phyloP scores from a whole-genome alignment of 92 coral and sea anemone species.

The Epizoanthus illoricatus region DNA sequence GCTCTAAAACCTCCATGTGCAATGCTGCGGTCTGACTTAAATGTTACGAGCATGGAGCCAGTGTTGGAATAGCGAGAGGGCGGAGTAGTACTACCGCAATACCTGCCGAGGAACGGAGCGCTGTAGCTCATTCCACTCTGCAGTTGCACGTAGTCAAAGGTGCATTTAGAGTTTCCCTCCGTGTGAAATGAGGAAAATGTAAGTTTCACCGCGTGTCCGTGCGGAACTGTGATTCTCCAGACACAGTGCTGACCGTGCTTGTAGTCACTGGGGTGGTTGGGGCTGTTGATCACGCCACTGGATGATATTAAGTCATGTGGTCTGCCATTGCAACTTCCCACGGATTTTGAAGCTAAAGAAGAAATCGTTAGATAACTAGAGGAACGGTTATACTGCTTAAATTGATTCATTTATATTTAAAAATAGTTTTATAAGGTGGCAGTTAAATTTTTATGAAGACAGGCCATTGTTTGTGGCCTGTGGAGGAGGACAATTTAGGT shows the following conservation, averaged over 20 bases:
- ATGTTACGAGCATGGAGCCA: constrained; percentile 19
- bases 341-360: background rate
- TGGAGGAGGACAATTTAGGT: too few species aligned
- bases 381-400: too few species aligned
- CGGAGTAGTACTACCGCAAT: background rate
- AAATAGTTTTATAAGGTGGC: too few species aligned
- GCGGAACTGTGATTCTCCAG: constrained; percentile 19
- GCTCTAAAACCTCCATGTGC: constrained; percentile 14
- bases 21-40: constrained; percentile 17
- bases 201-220: constrained; percentile 24
- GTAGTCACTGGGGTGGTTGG: constrained; percentile 21
- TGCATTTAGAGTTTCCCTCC: constrained; percentile 1
- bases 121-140: constrained; percentile 24
- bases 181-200: constrained; percentile 23
- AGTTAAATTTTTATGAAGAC: too few species aligned
- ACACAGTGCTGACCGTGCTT: constrained; percentile 18
- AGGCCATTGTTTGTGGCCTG: too few species aligned
- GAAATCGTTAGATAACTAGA: background rate
- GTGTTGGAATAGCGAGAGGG: constrained; percentile 20
- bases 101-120: constrained; percentile 12
- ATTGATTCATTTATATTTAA: too few species aligned
- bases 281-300: constrained; percentile 20
- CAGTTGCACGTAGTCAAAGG: constrained; percentile 11
- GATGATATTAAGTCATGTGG: constrained; percentile 7
- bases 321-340: constrained; percentile 20